A percentile compares a stretch with the other conserved stretches of the same genome.
phyloP scores from a whole-genome alignment of 2,113 vertebrate genomes.

The Anarhynchus alexandrinus region DNA sequence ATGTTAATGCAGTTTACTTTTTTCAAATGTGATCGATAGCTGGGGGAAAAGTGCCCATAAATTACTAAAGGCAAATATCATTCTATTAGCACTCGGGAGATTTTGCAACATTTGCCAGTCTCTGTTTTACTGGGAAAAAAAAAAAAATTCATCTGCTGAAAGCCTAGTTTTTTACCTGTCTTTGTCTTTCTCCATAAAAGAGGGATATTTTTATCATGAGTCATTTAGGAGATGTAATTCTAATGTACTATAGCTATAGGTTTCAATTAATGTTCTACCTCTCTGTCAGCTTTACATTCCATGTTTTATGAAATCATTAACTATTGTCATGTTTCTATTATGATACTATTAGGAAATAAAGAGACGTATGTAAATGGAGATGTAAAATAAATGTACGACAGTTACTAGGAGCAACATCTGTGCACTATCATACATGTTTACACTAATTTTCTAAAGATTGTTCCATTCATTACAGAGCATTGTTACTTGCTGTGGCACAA shows the following conservation, averaged over 20 bases:
- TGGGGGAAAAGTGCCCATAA: constrained; percentile 80
- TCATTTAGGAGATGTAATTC: constrained; percentile 85
- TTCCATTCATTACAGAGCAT: constrained; percentile 96
- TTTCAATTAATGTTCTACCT: constrained; percentile 78
- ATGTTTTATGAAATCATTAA: constrained; percentile 89
- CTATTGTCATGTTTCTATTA: constrained; percentile 90
- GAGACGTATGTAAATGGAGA: constrained; percentile 84
- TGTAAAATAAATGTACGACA: constrained; percentile 82
- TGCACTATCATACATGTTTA: constrained; percentile 86
- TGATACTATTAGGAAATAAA: constrained; percentile 87
- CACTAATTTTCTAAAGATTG: constrained; percentile 93
- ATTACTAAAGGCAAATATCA: constrained; percentile 82
- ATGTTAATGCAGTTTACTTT: constrained; percentile 86
- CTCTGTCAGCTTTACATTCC: constrained; percentile 76
- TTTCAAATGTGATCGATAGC: constrained; percentile 80
- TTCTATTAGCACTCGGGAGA: constrained; percentile 78
- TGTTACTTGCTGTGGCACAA: constrained; percentile 90
- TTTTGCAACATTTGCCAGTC: constrained; percentile 79
- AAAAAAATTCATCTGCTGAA: constrained; percentile 78
- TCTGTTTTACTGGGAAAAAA: constrained; percentile 70
- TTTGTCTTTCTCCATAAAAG: constrained; percentile 63
- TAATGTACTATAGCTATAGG: constrained; percentile 80
- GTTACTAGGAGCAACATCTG: constrained; percentile 89
- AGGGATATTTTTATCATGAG: constrained; percentile 80
- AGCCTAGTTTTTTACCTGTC: constrained; percentile 75